Evolutionary conservation across 2,113 vertebrate species (phyloP).

Genomic region (Crotalus horridus): DNA sequence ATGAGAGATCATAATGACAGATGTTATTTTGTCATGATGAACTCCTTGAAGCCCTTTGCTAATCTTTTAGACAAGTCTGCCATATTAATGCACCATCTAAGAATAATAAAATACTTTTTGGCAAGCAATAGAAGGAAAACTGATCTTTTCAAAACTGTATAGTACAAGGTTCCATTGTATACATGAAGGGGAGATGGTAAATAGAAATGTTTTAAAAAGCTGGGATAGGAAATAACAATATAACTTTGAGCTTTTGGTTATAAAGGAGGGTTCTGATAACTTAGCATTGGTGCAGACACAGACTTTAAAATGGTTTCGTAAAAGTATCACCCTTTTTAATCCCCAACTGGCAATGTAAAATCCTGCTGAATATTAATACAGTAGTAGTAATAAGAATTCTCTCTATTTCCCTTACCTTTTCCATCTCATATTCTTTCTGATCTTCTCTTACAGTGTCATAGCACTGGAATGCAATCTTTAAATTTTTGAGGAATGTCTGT

Average conservation of each 20-base stretch:
- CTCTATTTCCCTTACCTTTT: not conserved
- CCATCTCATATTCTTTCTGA: not conserved
- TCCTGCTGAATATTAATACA: not conserved
- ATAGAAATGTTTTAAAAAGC: not conserved
- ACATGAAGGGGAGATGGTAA: not conserved
- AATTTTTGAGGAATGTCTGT: not conserved
- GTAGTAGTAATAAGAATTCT: not conserved
- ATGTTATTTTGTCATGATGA: constrained; percentile 27
- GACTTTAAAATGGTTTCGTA: not conserved
- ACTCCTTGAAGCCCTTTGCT: constrained; percentile 43
- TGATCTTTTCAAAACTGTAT: constrained; percentile 24
- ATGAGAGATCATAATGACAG: not conserved
- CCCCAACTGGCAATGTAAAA: not conserved
- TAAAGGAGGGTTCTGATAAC: not conserved
- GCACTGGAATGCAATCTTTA: not conserved
- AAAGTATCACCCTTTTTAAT: not conserved
- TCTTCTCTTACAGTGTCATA: not conserved
- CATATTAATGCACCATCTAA: not conserved
- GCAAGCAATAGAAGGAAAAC: not conserved
- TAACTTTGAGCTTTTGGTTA: not conserved
- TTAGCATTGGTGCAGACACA: not conserved
- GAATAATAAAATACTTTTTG: constrained; percentile 24
- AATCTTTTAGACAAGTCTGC: constrained; percentile 43
- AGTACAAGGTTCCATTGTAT: not conserved
- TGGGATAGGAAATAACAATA: no score